Percentiles rank a stretch among this genome's conserved stretches.
Evolutionary conservation across 2,797 vertebrate species (phyloP).

Genomic region (Gadopsis marmoratus): DNA sequence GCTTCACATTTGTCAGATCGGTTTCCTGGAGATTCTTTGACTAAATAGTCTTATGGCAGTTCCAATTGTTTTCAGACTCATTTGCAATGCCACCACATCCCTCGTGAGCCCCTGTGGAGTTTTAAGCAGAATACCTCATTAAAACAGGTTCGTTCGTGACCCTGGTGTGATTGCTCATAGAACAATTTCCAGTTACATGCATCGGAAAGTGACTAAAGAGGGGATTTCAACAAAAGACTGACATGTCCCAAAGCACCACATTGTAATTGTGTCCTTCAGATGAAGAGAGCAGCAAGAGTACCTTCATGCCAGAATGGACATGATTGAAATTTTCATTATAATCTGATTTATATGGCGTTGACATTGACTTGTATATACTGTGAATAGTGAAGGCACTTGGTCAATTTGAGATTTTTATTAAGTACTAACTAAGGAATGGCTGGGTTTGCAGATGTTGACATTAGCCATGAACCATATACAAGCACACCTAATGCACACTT

Average conservation of each 20-base stretch:
- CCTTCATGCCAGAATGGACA: conserved; percentile 6
- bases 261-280: conserved; percentile 60
- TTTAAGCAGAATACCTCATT: conserved; percentile 65
- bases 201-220: conserved; percentile 54
- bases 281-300: conserved; percentile 15
- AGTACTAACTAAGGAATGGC: background rate
- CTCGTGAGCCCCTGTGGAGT: conserved; percentile 38
- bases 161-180: conserved; percentile 52
- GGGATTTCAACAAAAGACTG: conserved; percentile 57
- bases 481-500: background rate
- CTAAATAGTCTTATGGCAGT: conserved; percentile 16
- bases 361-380: conserved; percentile 11
- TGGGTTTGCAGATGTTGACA: background rate
- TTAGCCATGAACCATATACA: conserved; percentile 23
- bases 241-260: conserved; percentile 50
- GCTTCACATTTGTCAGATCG: conserved; percentile 15
- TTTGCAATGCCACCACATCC: conserved; percentile 41
- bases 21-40: conserved; percentile 34
- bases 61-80: conserved; percentile 29
- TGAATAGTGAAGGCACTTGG: conserved; percentile 26
- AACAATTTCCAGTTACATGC: conserved; percentile 50
- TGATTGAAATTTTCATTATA: conserved; percentile 41
- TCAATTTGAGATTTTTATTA: conserved; percentile 4
- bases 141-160: conserved; percentile 57
- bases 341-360: conserved; percentile 35